phyloP scores from a whole-genome alignment of 2,888 invertebrate genomes.

The Tetheella fluctuosa region DNA sequence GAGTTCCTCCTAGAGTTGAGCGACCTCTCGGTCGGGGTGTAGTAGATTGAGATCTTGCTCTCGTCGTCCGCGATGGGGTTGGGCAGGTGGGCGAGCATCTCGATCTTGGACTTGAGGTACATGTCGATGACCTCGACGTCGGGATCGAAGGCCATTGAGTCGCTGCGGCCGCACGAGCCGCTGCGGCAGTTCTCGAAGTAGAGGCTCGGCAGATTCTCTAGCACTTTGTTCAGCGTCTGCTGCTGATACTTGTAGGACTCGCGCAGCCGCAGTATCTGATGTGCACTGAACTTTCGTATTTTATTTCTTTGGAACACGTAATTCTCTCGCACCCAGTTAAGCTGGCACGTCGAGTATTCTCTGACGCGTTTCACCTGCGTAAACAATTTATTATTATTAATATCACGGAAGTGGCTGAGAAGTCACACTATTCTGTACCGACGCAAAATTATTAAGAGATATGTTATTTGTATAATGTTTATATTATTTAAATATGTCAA shows the following conservation, averaged over 20 bases:
- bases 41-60: constrained; percentile 90
- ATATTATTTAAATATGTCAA: neutral
- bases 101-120: constrained; percentile 88
- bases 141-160: constrained; percentile 89
- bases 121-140: constrained; percentile 86
- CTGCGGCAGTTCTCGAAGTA: constrained; percentile 97
- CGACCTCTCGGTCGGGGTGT: constrained; percentile 91
- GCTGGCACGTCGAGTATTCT: constrained; percentile 95
- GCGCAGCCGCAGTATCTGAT: constrained; percentile 93
- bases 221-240: constrained; percentile 95
- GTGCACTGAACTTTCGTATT: constrained; percentile 96
- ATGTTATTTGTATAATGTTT: neutral
- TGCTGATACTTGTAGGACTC: constrained; percentile 98
- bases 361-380: constrained; percentile 94
- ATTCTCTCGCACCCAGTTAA: constrained; percentile 97
- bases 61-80: constrained; percentile 84
- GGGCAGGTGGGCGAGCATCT: constrained; percentile 83
- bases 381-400: constrained; percentile 31
- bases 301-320: constrained; percentile 97
- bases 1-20: constrained; percentile 76
- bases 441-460: neutral
- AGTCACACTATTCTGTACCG: neutral
- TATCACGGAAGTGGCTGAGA: neutral
- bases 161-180: constrained; percentile 90
- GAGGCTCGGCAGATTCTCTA: constrained; percentile 95